phyloP scores from a whole-genome alignment of 2,113 vertebrate species.

The Chloropsis cyanopogon region DNA sequence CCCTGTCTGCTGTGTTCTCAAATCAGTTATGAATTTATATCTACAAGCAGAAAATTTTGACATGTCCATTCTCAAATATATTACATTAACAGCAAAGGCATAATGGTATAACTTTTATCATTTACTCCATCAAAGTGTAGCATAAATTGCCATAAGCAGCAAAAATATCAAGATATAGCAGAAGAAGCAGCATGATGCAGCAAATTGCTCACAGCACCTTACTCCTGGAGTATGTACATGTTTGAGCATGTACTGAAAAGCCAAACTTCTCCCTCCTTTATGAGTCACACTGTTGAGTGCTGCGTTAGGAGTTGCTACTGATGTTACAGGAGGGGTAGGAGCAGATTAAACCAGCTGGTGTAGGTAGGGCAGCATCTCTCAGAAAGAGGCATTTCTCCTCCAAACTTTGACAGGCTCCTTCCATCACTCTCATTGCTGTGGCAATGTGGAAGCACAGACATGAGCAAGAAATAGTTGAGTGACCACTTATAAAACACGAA shows the following conservation, averaged over 20 bases:
- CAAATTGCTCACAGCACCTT: neutral
- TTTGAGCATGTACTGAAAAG: neutral
- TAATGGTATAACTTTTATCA: neutral
- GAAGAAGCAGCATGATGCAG: neutral
- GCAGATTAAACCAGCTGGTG: neutral
- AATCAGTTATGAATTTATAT: neutral
- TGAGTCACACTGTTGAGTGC: accelerated
- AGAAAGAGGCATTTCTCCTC: neutral
- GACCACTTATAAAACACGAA: neutral
- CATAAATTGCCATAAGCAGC: neutral
- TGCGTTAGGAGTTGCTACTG: accelerated
- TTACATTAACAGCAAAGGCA: neutral
- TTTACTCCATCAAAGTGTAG: neutral
- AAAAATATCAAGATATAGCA: neutral
- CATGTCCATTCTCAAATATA: neutral
- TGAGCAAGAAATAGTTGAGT: neutral
- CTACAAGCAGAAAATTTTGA: neutral
- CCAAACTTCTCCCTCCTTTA: neutral
- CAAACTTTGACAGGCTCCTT: neutral
- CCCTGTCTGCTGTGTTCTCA: neutral
- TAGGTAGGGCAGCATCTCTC: neutral
- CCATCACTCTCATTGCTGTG: neutral
- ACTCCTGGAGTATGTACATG: neutral
- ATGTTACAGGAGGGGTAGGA: neutral
- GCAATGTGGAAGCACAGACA: neutral